Evolutionary conservation across 2,113 vertebrate species (phyloP), one percentile per base, ranked within the genome.

Genomic region (Ibidorhyncha struthersii): DNA sequence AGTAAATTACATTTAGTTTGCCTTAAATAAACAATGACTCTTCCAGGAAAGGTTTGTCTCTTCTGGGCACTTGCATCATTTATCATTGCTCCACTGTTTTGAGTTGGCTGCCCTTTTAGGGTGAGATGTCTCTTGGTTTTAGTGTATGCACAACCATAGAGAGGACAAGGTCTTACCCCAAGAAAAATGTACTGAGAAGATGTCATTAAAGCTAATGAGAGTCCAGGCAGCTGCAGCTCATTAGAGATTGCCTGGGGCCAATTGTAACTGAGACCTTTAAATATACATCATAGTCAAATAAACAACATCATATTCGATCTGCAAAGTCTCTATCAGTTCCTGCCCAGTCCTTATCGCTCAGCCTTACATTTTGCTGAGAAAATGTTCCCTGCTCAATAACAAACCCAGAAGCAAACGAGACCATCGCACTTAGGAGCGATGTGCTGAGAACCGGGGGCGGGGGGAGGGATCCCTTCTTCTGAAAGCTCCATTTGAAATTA

Each of bases 251-350:
- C 98, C 97, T 38, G 80, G 89, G 97, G 98, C 98, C 97, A 93
- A 41, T 95, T 96, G 98, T 98, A 98, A 98, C 97, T 92, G 97
- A 98, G 98, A 97, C 97, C 97, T 98, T 98, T 98, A 98, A 97
- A 98, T 98, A 98, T 93, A 98, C 98, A 97, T 96, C 91, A 90
- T 94, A 98, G 97, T 98, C 98, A 98, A 98, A 98, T 98, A 98
- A 98, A 98, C 98, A 98, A 97, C 97, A 97, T 97, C 98, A 79
- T 96, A 96, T 95, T 97, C 94, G 94, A 97, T 97, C 95, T 91
- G 97, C 95, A 50, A 77, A 94, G 95, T 96, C 94, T 94, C 72
- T 95, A 95, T 96, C 91, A 94, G 95, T 97, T 96, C 94, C 94
- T 96, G 95, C 96, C 85, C 82, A 18, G 91, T 89, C 92, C 89